Evolutionary conservation across 2,888 invertebrate genomes (phyloP), one percentile per base, ranked within the genome.

Genomic region (Biston stratarius): DNA sequence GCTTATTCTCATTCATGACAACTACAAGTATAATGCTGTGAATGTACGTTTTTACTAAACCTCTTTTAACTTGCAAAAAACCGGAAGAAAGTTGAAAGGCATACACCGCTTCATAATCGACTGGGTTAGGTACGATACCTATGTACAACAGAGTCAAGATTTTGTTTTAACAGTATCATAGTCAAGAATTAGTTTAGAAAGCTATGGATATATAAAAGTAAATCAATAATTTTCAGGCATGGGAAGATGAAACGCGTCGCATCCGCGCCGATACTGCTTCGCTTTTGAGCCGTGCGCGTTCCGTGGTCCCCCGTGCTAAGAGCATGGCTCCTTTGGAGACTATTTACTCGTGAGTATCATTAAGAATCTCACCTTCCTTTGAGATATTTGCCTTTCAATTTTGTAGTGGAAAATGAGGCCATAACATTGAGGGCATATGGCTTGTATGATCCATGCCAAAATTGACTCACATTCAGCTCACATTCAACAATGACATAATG

Each of bases 211-310:
- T 14, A 52, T 71, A 62, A 69, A 48, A 7, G 48, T 40, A 69
- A 15, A 49, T 64, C 47, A 14, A 47, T 58, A 45, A 48, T 33
- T 88, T 89, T 11, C 95, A 98, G 97, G 95, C 95, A 77, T 98
- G 97, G 91, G 96, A 97, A 87, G 97, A 97, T 87, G 97, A 97
- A 90, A 96, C 96, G 74, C 96, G 96, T 83, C 95, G 96, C 79
- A 97, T 98, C 85, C 96, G 97, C 77, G 96, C 97, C 60, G 96
- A 96, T 82, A 96, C 97, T 56, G 96, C 96, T 77, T 95, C 96
- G 64, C 94, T 97, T 62, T 94, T 97, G 76, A 95, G 95, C 78
- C 95, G 96, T 77, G 95, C 97, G 75, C 96, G 97, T 83, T 95
- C 96, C 51, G 96, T 96, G 70, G 96, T 97, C 66, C 96, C 96